These are phyloP conservation scores for Lepidurus couesii DNA, from an alignment of 1,140 invertebrate genomes.

Conservation along the genomic window DNA sequence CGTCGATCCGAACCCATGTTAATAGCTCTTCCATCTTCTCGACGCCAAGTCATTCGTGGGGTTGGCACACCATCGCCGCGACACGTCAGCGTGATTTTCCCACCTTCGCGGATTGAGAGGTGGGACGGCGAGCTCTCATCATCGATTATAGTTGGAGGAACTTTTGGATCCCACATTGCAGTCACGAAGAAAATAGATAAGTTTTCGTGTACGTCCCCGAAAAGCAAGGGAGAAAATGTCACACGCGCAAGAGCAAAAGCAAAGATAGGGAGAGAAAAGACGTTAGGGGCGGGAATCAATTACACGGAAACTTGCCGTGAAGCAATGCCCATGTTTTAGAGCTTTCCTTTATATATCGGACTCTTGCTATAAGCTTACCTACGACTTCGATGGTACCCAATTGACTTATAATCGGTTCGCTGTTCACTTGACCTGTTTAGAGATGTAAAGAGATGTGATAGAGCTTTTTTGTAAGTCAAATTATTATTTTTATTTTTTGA, in stretches of 20 bases:
- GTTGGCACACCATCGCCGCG: conserved; percentile 75
- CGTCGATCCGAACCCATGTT: conserved; percentile 59
- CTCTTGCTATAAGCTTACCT: conserved; percentile 57
- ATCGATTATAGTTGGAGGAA: conserved; percentile 83
- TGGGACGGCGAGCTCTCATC: conserved; percentile 75
- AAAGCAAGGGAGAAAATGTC: not conserved
- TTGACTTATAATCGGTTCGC: conserved; percentile 92
- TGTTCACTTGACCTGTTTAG: conserved; percentile 67
- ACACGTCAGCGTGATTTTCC: conserved; percentile 81
- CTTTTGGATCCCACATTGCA: conserved; percentile 47
- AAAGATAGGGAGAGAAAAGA: not conserved
- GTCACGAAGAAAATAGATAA: conserved; percentile 40
- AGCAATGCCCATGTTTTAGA: not conserved
- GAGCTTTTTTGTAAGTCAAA: not conserved
- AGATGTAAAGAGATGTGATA: conserved; percentile 17
- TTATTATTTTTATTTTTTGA: not conserved
- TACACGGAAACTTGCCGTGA: conserved; percentile 12
- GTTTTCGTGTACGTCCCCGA: not conserved
- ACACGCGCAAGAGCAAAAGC: not conserved
- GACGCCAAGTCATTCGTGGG: conserved; percentile 81
- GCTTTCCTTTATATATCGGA: not conserved
- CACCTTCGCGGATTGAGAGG: conserved; percentile 79
- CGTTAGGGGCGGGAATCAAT: not conserved
- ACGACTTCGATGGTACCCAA: conserved; percentile 89
- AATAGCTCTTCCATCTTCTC: conserved; percentile 80